Evolutionary conservation across 2,888 invertebrate genomes (phyloP), one percentile per base, ranked within the genome.

Genomic region (Calameuta idolon): DNA sequence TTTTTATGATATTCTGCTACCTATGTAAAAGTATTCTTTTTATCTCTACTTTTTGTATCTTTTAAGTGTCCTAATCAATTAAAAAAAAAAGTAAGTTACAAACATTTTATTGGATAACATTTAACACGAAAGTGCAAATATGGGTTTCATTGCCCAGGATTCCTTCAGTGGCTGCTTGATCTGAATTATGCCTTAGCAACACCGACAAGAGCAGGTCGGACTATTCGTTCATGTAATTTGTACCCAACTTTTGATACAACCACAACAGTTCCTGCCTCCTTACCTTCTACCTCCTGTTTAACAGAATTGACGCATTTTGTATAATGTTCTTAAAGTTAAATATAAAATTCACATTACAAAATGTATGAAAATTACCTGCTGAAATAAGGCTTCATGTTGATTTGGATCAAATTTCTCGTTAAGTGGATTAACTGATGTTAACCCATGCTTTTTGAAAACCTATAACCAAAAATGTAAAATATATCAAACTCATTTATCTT

Each of bases 401-500:
- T 99, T 98, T 0, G 99, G 99, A 92, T 99, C 96, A 92, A 99
- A 99, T 90, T 98, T 98, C 89, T 98, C 96, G 83, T 98, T 95
- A 0, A 98, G 87, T 4, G 99, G 99, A 87, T 97, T 95, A 34
- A 99, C 95, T n/a, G 95, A 94, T 75, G 95, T 94, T 55, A 99
- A 92, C 0, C 99, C 99, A 92, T 99, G 98, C 80, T 97, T 94
- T 80, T 95, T 95, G 91, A 99, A 99, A 34, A 98, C 98, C 94
- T 96, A 93, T 80, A 55, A 55, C 5, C 55, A 55, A 23, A 55
- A 23, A 55, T 23, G 5, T 40, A 55, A 55, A 9, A 3, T 23
- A 55, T 55, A 55, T 55, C 35, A 69, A 74, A 76, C 3, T 75
- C n/a, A 55, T 35, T 69, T 9, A 76, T 12, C 69, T 68, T 73